Evolutionary conservation across 2,113 vertebrate species (phyloP).

Genomic region (Festucalex cinctus): DNA sequence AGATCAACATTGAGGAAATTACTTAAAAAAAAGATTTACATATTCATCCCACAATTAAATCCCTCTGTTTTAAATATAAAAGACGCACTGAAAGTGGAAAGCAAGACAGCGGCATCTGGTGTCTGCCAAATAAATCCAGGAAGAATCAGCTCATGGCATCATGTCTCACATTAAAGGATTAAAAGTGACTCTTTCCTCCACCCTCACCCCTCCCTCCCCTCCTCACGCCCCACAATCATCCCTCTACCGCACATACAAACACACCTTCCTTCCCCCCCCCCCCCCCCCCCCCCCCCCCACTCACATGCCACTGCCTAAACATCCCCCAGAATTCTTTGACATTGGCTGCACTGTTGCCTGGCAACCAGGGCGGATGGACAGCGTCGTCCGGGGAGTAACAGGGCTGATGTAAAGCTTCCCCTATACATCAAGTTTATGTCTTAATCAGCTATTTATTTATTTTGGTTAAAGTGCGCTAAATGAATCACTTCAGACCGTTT

Average conservation of each 20-base stretch:
- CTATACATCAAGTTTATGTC: constrained; percentile 1
- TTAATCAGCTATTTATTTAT: background rate
- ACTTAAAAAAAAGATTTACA: background rate
- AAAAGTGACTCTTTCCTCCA: constrained; percentile 30
- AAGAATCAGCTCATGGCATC: constrained; percentile 1
- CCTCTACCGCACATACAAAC: constrained; percentile 20
- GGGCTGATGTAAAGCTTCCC: constrained; percentile 53
- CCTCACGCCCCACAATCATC: constrained; percentile 15
- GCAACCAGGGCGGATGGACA: constrained; percentile 80
- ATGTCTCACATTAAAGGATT: constrained; percentile 44
- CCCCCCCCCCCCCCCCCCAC: constrained; percentile 74
- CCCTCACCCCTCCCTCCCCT: constrained; percentile 21
- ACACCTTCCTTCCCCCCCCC: constrained; percentile 66
- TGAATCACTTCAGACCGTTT: background rate
- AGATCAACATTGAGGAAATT: too few relatives aligned
- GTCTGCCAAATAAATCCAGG: constrained; percentile 1
- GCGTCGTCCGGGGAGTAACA: constrained; percentile 64
- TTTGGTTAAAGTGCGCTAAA: background rate
- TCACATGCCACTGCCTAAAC: constrained; percentile 57
- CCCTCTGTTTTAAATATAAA: background rate
- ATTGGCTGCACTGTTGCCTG: constrained; percentile 87
- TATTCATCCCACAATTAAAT: background rate
- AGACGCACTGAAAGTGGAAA: background rate
- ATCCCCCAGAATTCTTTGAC: constrained; percentile 83
- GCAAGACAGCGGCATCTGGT: background rate